Evolutionary conservation across 2,888 invertebrate genomes (phyloP).

Genomic region (Polymixis flavicincta): DNA sequence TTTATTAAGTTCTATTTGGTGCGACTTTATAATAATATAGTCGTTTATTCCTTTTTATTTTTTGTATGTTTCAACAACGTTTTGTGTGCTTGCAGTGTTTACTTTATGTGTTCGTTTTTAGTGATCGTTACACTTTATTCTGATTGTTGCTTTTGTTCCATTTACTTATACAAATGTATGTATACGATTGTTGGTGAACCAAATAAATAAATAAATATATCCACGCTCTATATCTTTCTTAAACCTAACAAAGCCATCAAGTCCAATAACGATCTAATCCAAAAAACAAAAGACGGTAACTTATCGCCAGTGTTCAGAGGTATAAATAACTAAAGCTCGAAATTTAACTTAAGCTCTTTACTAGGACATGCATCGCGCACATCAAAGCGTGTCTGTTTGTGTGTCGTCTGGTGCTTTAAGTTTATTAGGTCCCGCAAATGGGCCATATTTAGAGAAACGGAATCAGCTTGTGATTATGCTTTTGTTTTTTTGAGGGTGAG

Average conservation of each 20-base stretch:
- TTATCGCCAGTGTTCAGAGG: conserved; percentile 40
- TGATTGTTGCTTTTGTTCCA: no score
- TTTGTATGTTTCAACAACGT: no score
- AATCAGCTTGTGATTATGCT: conserved; percentile 20
- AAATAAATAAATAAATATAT: no score
- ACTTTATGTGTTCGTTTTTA: no score
- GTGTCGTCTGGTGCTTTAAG: conserved; percentile 47
- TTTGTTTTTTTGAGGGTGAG: not conserved
- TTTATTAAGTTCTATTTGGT: no score
- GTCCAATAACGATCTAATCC: conserved; percentile 16
- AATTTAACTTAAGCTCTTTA: conserved; percentile 35
- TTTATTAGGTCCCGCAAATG: conserved; percentile 59
- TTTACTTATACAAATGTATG: no score
- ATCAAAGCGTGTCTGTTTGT: conserved; percentile 64
- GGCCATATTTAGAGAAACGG: conserved; percentile 30
- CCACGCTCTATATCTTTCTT: conserved; percentile 7
- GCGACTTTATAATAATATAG: no score
- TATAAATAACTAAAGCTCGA: no score
- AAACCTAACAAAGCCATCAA: conserved; percentile 41
- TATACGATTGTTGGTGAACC: no score
- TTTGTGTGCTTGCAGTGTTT: no score
- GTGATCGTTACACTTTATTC: no score
- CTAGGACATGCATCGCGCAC: conserved; percentile 56
- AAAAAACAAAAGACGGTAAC: conserved; percentile 50
- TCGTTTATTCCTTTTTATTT: no score